A percentile compares a stretch with the other conserved stretches of the same genome.
Evolutionary conservation across 2,113 vertebrate genomes (phyloP).

Genomic region (Eulacestoma nigropectus): DNA sequence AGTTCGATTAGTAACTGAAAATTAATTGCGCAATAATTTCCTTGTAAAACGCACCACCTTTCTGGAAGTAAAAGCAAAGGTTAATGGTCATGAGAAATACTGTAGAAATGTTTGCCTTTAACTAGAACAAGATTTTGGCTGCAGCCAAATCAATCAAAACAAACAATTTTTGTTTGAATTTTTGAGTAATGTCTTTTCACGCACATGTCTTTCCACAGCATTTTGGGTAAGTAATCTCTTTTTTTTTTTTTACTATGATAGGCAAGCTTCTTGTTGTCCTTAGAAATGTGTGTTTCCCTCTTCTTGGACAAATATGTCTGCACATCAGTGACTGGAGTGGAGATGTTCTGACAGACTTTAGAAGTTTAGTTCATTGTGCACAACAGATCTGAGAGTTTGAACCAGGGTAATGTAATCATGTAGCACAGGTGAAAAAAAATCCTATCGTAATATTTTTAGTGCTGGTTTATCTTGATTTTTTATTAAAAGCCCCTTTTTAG

Average conservation of each 20-base stretch:
- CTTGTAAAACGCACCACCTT: not conserved
- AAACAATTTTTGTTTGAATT: too few relatives aligned
- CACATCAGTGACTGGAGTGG: not conserved
- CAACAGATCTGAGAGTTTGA: not conserved
- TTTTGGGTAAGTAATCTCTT: not conserved
- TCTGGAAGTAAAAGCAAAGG: not conserved
- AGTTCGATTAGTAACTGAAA: not conserved
- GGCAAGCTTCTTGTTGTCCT: not conserved
- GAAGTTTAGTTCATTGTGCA: not conserved
- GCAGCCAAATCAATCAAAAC: too few relatives aligned
- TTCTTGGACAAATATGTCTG: not conserved
- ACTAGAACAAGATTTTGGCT: not conserved
- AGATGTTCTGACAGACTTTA: not conserved
- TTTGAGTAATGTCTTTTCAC: not conserved
- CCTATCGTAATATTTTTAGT: not conserved
- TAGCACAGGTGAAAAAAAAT: not conserved
- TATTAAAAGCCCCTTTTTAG: not conserved
- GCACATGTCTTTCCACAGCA: not conserved
- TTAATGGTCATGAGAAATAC: not conserved
- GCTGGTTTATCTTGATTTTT: not conserved
- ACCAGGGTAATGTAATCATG: not conserved
- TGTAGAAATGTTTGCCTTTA: not conserved
- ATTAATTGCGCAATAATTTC: not conserved
- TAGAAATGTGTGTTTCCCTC: not conserved
- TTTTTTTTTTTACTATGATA: not conserved